phyloP scores from a whole-genome alignment of 2,888 invertebrate species.

The Thereva unica region DNA sequence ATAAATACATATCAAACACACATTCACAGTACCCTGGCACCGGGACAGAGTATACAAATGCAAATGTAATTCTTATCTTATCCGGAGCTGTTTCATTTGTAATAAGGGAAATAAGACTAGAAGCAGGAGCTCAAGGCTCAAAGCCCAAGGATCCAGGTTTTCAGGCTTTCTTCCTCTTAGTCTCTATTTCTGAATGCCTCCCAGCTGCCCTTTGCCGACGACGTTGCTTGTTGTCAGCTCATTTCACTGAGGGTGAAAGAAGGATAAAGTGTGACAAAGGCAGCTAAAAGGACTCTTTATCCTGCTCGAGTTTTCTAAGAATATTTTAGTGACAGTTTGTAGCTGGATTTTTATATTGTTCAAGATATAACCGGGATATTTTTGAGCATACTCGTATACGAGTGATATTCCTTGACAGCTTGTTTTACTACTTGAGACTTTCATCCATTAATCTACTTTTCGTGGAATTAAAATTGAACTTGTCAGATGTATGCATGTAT shows the following conservation, averaged over 20 bases:
- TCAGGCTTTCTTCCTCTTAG: slow-evolving; percentile 3
- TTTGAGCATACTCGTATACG: no score
- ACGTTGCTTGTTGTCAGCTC: slow-evolving; percentile 30
- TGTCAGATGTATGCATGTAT: no score
- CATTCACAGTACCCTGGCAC: background rate
- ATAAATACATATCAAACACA: background rate
- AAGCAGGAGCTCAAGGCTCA: slow-evolving; percentile 5
- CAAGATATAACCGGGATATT: no score
- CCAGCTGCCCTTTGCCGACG: slow-evolving; percentile 32
- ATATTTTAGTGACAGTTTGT: slow-evolving; percentile 33
- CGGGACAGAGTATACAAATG: slow-evolving; percentile 28
- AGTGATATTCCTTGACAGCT: no score
- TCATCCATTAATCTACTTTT: no score
- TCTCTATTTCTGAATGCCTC: slow-evolving; percentile 19
- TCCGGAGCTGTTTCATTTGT: slow-evolving; percentile 31
- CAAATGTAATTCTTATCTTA: slow-evolving; percentile 37
- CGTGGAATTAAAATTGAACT: no score
- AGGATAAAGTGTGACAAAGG: slow-evolving; percentile 33
- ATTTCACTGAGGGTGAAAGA: slow-evolving; percentile 30
- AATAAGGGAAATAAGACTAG: slow-evolving; percentile 31
- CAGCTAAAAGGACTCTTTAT: slow-evolving; percentile 30
- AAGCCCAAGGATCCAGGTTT: slow-evolving; percentile 1
- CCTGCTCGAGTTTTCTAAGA: slow-evolving; percentile 22
- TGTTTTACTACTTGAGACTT: no score
- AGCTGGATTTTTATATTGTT: slow-evolving; percentile 30